A percentile compares a stretch with the other conserved stretches of the same genome.
These are phyloP conservation scores for Ormyrus pomaceus DNA, from an alignment of 2,888 invertebrate genomes.

Conservation along the genomic window DNA sequence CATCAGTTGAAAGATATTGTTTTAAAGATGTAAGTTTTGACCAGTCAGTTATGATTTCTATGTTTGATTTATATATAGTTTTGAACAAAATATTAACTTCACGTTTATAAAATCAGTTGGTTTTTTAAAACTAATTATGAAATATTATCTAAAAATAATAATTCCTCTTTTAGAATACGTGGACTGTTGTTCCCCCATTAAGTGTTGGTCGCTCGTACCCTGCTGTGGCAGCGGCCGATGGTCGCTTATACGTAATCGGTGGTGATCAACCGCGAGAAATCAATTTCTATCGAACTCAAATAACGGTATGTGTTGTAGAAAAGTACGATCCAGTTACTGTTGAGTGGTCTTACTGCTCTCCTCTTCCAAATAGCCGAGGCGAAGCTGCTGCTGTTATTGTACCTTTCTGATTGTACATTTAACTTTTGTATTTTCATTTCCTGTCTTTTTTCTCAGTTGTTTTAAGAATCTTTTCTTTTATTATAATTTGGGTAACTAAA, in stretches of 20 bases:
- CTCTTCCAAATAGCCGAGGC: conserved; percentile 89
- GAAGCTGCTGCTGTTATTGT: conserved; percentile 91
- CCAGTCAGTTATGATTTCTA: conserved; percentile 1
- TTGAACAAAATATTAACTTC: neutral
- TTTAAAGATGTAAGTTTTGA: conserved; percentile 82
- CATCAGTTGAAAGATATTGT: conserved; percentile 89
- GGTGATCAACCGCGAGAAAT: conserved; percentile 89
- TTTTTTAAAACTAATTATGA: neutral
- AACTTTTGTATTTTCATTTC: conserved; percentile 18
- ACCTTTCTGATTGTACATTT: conserved; percentile 74
- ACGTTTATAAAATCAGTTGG: neutral
- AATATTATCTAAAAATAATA: neutral
- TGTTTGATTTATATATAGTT: neutral
- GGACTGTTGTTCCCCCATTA: conserved; percentile 87
- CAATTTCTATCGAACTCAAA: conserved; percentile 90
- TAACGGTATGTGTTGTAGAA: conserved; percentile 89
- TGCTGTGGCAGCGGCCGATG: conserved; percentile 90
- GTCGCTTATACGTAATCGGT: conserved; percentile 88
- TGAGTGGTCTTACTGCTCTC: conserved; percentile 87
- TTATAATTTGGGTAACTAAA: neutral
- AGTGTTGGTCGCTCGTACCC: conserved; percentile 87
- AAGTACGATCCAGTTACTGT: conserved; percentile 88
- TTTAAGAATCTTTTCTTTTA: conserved; percentile 3
- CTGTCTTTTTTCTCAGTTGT: neutral
- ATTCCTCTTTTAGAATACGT: conserved; percentile 80